A percentile compares a stretch with the other conserved stretches of the same genome.
Evolutionary conservation across 1,140 invertebrate species (phyloP).

Genomic region (Pseudoatta argentina): DNA sequence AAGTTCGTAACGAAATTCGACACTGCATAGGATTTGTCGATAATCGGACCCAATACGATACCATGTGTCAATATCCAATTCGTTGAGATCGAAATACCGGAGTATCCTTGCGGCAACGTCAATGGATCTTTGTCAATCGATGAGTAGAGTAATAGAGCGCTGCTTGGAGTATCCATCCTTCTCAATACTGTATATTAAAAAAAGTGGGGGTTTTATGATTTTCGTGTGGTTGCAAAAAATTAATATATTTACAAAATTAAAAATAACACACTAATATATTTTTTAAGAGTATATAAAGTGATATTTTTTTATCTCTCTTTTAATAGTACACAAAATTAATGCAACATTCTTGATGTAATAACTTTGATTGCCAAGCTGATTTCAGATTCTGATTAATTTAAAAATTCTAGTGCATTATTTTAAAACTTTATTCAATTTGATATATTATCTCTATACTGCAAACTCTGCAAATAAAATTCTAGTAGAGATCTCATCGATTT

Average conservation of each 20-base stretch:
- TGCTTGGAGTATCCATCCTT: slow-evolving; percentile 60
- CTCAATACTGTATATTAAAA: not conserved
- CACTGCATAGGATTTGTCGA: not conserved
- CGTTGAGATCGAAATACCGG: slow-evolving; percentile 86
- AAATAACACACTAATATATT: not conserved
- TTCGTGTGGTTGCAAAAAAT: not conserved
- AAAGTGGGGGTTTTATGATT: not conserved
- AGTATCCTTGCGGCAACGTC: slow-evolving; percentile 72
- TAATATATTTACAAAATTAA: not conserved
- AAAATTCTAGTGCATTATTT: no score
- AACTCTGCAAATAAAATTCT: not conserved
- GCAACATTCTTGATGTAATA: not conserved
- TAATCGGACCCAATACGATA: slow-evolving; percentile 83
- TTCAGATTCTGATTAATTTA: no score
- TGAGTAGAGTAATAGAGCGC: slow-evolving; percentile 74
- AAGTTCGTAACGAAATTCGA: slow-evolving; percentile 46
- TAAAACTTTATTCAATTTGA: no score
- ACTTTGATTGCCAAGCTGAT: no score
- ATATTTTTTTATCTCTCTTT: not conserved
- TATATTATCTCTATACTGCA: not conserved
- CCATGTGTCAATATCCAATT: slow-evolving; percentile 87
- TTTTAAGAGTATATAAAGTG: not conserved
- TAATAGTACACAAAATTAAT: not conserved
- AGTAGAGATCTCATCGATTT: not conserved
- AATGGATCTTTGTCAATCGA: slow-evolving; percentile 22